These are phyloP conservation scores for Istiophorus platypterus DNA, from an alignment of 2,113 vertebrate genomes.

Conservation along the genomic window DNA sequence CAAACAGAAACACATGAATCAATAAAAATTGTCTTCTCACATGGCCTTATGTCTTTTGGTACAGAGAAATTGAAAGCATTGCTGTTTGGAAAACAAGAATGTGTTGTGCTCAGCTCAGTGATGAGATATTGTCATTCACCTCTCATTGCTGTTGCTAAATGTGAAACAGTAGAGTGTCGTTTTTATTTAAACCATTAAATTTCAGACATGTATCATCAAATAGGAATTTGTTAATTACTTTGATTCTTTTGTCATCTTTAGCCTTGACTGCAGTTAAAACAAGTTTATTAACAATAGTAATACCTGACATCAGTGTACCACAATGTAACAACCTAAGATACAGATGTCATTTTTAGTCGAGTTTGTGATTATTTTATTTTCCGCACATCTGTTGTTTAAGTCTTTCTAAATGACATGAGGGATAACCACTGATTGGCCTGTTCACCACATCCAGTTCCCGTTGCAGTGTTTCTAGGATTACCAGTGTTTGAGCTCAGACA, in stretches of 20 bases:
- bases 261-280: neutral
- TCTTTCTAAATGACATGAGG: constrained; percentile 5
- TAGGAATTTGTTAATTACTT: neutral
- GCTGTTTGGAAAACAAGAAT: neutral
- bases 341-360: neutral
- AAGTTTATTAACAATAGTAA: neutral
- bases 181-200: neutral
- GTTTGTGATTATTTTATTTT: neutral
- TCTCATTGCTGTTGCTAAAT: neutral
- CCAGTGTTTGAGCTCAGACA: neutral
- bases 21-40: neutral
- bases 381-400: constrained; percentile 17
- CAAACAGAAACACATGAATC: neutral
- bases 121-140: too few relatives aligned
- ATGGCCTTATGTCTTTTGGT: neutral
- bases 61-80: neutral
- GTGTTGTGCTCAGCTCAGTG: neutral
- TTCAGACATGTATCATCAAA: neutral
- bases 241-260: neutral
- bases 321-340: neutral
- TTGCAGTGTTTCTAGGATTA: constrained; percentile 10
- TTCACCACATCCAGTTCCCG: neutral
- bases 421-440: constrained; percentile 6
- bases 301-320: neutral
- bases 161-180: neutral